Percentiles rank a stretch among this genome's conserved stretches.
Conservation (phyloP, 1,140 invertebrate genomes). For the Chrysopa pallens region DNA sequence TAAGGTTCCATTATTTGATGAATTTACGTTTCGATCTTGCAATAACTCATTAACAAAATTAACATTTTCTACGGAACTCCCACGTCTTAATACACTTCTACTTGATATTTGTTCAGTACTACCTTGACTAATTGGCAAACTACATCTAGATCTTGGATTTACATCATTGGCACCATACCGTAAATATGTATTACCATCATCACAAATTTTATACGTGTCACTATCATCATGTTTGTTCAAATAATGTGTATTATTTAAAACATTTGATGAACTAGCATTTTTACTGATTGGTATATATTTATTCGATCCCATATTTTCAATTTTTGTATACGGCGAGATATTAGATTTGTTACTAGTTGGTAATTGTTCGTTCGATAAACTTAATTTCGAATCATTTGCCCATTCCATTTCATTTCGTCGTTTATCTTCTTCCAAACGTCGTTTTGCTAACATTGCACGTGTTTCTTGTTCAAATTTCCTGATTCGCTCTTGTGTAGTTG, state of each 20-base stretch:
- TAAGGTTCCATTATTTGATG: neutral
- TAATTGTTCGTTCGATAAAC: too few relatives aligned
- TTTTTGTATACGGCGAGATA: too few relatives aligned
- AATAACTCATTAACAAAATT: constrained; percentile 5
- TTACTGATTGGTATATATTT: too few relatives aligned
- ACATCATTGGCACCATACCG: too few relatives aligned
- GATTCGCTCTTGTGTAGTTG: constrained; percentile 40
- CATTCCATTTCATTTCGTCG: constrained; percentile 38
- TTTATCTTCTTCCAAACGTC: constrained; percentile 29
- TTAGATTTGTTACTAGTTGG: too few relatives aligned
- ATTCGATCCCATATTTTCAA: too few relatives aligned
- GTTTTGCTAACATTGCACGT: constrained; percentile 42
- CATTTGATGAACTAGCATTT: too few relatives aligned
- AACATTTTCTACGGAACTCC: constrained; percentile 22
- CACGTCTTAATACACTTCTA: constrained; percentile 11
- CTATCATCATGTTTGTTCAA: too few relatives aligned
- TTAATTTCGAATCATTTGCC: constrained; percentile 3
- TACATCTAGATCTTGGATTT: constrained; percentile 7
- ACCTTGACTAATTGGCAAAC: neutral
- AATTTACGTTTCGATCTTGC: too few relatives aligned
- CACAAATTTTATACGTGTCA: too few relatives aligned
- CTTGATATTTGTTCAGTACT: neutral
- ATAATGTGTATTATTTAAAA: too few relatives aligned
- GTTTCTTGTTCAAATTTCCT: constrained; percentile 52
- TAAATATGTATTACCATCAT: too few relatives aligned